Base-by-base conservation (phyloP, 2,797 vertebrate species). In the Chiroxiphia lanceolata region DNA sequence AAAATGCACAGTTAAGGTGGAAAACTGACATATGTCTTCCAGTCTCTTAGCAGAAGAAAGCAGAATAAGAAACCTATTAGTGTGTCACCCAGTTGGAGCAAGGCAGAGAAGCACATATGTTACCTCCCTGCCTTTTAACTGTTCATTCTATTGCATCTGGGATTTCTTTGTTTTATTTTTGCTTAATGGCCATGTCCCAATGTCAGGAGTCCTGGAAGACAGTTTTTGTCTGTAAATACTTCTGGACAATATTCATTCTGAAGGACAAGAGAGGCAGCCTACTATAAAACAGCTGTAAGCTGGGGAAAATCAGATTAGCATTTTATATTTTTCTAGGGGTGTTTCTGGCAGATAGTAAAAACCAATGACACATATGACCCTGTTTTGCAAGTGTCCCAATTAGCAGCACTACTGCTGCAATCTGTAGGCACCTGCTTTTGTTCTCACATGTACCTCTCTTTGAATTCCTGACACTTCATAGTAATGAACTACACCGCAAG, bases 11-110 rank as follows among this genome's bases (percentile, higher is more conserved):
- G 87, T 97, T 97, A 97, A 98, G 98, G 97, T 98, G 78, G 89
- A 90, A 97, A 98, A 97, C 95, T 97, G 97, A 97, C 97, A 97
- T 98, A 97, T 95, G 97, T 98, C 97, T 98, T 98, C 96, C 69
- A 95, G 90, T 93, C 78, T 96, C 92, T 93, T 60, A 84, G 88
- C 69, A 95, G 79, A 97, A 96, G 79, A 83, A 92, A 76, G 69
- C 91, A 86, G 77, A 97, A 95, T 91, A 87, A 96, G 90, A 93
- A 96, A 96, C 88, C 80, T 95, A 95, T 94, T 91, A 94, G 91
- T 65, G 67, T 83, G 79, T 92, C 96, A 96, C 87, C 88, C 34
- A 3, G 51, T 48, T 96, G 95, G 94, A 95, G 91, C 67, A 87
- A 93, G 26, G n/a, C 31, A 85, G 87, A 88, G 42, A 90, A 69